Evolutionary conservation across 2,797 vertebrate species (phyloP).

Genomic region (Lutjanus campechanus): DNA sequence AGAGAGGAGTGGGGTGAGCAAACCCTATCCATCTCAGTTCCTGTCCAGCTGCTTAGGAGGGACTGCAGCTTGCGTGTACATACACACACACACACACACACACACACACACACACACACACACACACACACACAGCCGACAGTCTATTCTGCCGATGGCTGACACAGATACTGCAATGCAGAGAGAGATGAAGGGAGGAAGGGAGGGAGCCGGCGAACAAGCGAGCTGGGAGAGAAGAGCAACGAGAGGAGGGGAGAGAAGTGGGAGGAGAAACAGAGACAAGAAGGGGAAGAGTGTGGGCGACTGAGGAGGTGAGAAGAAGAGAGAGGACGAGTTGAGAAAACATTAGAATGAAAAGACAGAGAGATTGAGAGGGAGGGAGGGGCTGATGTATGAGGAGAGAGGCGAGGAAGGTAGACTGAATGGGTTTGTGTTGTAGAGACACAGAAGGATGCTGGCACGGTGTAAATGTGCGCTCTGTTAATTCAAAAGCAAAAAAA

Average conservation of each 20-base stretch:
- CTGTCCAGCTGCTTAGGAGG: slow-evolving; percentile 74
- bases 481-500: slow-evolving; percentile 2
- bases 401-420: slow-evolving; percentile 15
- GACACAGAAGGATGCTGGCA: slow-evolving; percentile 12
- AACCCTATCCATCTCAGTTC: slow-evolving; percentile 61
- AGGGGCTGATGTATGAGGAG: slow-evolving; percentile 14
- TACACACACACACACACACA: slow-evolving; percentile 34
- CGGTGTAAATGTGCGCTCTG: not conserved
- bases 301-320: slow-evolving; percentile 21
- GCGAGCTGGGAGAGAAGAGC: slow-evolving; percentile 16
- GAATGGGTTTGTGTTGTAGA: slow-evolving; percentile 12
- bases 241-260: slow-evolving; percentile 18
- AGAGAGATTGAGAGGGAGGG: not conserved
- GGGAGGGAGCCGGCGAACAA: slow-evolving; percentile 37
- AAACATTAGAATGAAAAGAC: not conserved
- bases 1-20: slow-evolving; percentile 35
- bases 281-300: not conserved
- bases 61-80: slow-evolving; percentile 54
- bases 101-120: slow-evolving; percentile 42
- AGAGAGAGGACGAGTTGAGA: slow-evolving; percentile 22
- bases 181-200: slow-evolving; percentile 68
- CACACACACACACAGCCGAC: slow-evolving; percentile 47
- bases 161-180: slow-evolving; percentile 85
- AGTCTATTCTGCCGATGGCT: slow-evolving; percentile 76
- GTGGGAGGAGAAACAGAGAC: slow-evolving; percentile 2